These are phyloP conservation scores for Mico argentatus DNA, from an alignment of 2,797 vertebrate genomes.

Conservation along the genomic window DNA sequence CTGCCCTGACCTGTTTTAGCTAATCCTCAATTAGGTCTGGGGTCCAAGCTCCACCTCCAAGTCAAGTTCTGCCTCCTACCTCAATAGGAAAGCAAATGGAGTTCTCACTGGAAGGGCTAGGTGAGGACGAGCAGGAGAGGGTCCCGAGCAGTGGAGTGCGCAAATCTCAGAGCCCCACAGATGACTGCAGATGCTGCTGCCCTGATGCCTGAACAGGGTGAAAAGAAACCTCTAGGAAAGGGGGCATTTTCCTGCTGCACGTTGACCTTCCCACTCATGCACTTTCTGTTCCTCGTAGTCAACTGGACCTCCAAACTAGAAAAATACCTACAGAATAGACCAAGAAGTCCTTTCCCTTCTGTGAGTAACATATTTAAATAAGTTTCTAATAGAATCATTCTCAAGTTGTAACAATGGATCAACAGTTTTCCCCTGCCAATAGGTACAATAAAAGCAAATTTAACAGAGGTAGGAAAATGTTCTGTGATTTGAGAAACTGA, in stretches of 20 bases:
- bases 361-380: background rate
- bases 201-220: rapidly evolving
- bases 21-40: background rate
- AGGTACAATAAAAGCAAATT: background rate
- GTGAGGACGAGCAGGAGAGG: background rate
- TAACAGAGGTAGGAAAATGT: no score
- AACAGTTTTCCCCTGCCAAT: background rate
- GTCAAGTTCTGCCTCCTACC: background rate
- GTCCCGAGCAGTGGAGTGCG: rapidly evolving
- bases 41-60: background rate
- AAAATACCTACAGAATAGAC: background rate
- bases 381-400: background rate
- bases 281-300: background rate
- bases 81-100: background rate
- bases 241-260: rapidly evolving
- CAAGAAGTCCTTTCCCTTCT: background rate
- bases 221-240: background rate
- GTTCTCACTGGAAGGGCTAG: background rate
- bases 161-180: background rate
- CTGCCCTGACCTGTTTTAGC: background rate
- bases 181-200: rapidly evolving
- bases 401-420: background rate
- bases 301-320: rapidly evolving
- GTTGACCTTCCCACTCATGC: background rate
- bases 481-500: background rate